phyloP scores from a whole-genome alignment of 2,113 vertebrate species.

The Peromyscus polionotus region DNA sequence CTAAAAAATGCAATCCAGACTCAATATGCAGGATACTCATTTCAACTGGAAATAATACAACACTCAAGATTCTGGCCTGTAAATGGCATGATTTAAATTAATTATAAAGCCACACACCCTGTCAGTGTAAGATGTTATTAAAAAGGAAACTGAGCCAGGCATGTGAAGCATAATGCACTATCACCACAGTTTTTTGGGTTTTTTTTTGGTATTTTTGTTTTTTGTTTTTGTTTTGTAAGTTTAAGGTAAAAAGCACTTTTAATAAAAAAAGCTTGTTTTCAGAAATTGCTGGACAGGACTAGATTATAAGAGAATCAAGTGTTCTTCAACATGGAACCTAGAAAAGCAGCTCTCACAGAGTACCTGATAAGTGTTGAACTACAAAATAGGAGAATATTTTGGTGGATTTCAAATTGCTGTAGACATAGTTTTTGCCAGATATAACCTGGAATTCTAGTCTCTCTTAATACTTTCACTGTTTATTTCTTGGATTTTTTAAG shows the following conservation, averaged over 20 bases:
- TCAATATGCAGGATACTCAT: neutral
- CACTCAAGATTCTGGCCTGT: constrained; percentile 2
- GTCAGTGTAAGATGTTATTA: neutral
- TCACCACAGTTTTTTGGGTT: neutral
- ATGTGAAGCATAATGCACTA: neutral
- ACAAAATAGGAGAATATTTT: neutral
- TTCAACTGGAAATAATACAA: constrained; percentile 37
- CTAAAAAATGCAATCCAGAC: neutral
- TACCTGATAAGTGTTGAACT: neutral
- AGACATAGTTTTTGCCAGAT: neutral
- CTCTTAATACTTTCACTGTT: neutral
- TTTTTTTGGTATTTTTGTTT: no score
- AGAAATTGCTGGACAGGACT: neutral
- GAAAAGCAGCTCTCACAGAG: neutral
- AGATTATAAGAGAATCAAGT: neutral
- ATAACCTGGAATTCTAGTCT: neutral
- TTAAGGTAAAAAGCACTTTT: neutral
- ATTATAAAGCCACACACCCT: neutral
- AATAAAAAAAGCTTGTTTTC: neutral
- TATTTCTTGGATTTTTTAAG: neutral
- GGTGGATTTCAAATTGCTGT: constrained; percentile 21
- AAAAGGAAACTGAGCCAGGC: neutral
- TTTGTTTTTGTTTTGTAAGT: neutral
- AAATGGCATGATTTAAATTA: neutral
- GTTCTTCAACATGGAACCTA: neutral